Percentiles rank a stretch among this genome's conserved stretches.
Conservation (phyloP, 1,140 invertebrate genomes). For the Microplitis mediator region DNA sequence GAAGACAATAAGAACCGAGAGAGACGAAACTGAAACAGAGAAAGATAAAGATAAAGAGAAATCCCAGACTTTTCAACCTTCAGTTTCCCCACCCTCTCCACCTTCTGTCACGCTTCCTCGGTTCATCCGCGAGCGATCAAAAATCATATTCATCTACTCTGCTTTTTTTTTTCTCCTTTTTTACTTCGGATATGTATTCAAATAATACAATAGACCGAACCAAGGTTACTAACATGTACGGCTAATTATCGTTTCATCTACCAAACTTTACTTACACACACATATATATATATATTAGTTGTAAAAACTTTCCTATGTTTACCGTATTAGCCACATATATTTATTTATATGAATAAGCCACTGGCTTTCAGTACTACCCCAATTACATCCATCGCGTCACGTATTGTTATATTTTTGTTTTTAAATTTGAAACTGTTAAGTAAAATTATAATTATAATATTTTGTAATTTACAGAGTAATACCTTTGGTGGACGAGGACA, state of each 20-base stretch:
- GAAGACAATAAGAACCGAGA: not conserved
- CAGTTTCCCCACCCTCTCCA: not conserved
- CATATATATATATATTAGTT: too few relatives aligned
- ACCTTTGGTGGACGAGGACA: slow-evolving; percentile 31
- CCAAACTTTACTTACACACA: too few relatives aligned
- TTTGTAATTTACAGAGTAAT: slow-evolving; percentile 37
- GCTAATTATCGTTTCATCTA: too few relatives aligned
- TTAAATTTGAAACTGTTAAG: not conserved
- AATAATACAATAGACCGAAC: too few relatives aligned
- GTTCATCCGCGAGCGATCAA: too few relatives aligned
- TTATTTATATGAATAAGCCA: slow-evolving; percentile 25
- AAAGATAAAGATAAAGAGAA: not conserved
- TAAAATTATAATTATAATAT: not conserved
- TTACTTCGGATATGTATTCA: too few relatives aligned
- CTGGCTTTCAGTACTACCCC: slow-evolving; percentile 29
- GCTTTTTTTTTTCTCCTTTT: too few relatives aligned
- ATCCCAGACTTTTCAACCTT: not conserved
- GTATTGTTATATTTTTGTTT: not conserved
- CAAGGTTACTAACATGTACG: too few relatives aligned
- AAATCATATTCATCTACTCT: too few relatives aligned
- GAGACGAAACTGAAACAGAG: not conserved
- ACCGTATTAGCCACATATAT: too few relatives aligned
- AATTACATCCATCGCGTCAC: not conserved
- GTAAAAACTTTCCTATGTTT: too few relatives aligned
- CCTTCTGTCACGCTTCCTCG: not conserved